Evolutionary conservation across 2,888 invertebrate species (phyloP), one percentile per base, ranked within the genome.

Genomic region (Eumacrocentrus americanus): DNA sequence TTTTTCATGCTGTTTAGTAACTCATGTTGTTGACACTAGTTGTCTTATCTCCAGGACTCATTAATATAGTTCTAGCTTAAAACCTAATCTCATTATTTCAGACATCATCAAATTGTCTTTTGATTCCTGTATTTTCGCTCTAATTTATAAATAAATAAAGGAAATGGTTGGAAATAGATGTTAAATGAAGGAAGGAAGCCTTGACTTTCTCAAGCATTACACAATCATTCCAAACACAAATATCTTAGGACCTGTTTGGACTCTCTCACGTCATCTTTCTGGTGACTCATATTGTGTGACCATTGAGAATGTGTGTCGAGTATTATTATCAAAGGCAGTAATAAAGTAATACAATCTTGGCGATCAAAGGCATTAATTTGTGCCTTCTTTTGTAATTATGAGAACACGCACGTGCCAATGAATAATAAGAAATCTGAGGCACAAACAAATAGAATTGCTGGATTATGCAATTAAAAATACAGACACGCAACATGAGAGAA

Each of bases 171-270:
- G n/a, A n/a, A n/a, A n/a, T n/a, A 4, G 5, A 12, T 25, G 12
- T 16, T 3, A 18, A 20, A 42, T 3, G 14, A 42, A 18, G 18
- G 18, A 14, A 25, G 18, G 16, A n/a, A 18, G 11, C 48, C 48
- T 48, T 48, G 48, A 48, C 48, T 48, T 48, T 48, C 48, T 48
- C 18, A 48, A 14, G 4, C 20, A 42, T 48, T 48, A 16, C 35
- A 18, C 34, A 48, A 48, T 48, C 34, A n/a, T 34, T 18, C 48
- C 11, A 34, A 18, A 20, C 29, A 25, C 29, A 18, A 48, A 18
- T 35, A 12, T n/a, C 48, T 3, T 18, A 18, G 48, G 48, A 48
- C 48, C 48, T 48, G 48, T 48, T 48, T 34, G 11, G 18, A 12
- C 18, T 34, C 9, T 16, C 18, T 48, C 48, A 34, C 48, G 11